Conservation (phyloP, 2,888 invertebrate genomes). For the Idaea aversata region DNA sequence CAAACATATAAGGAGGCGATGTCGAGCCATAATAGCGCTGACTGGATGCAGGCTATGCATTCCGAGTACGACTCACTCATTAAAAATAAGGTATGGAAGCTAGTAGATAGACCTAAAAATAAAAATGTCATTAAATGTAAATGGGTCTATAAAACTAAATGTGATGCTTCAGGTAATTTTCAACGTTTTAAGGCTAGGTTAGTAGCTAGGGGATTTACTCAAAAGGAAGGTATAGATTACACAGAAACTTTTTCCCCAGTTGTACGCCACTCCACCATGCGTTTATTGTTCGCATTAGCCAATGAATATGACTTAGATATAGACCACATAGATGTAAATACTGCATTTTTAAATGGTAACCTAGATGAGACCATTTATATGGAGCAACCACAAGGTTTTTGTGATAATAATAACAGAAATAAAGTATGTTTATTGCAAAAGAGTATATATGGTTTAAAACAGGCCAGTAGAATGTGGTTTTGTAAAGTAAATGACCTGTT, state of each 20-base stretch:
- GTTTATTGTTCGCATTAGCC: conserved; percentile 15
- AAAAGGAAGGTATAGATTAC: conserved; percentile 9
- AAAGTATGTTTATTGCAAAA: conserved; percentile 21
- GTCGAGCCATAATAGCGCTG: not conserved
- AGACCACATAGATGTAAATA: conserved; percentile 18
- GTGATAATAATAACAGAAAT: conserved; percentile 5
- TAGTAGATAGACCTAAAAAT: not conserved
- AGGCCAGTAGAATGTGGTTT: conserved; percentile 20
- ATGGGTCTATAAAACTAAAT: conserved; percentile 4
- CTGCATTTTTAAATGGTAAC: conserved; percentile 17
- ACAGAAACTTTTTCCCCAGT: conserved; percentile 15
- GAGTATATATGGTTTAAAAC: conserved; percentile 23
- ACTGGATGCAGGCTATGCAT: conserved; percentile 6
- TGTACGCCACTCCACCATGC: conserved; percentile 16
- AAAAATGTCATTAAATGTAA: not conserved
- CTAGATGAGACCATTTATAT: conserved; percentile 15
- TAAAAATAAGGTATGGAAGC: conserved; percentile 1
- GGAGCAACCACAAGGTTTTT: conserved; percentile 16
- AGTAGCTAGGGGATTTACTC: conserved; percentile 7
- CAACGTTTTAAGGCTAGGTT: conserved; percentile 2
- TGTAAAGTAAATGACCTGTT: conserved; percentile 1
- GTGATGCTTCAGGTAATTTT: not conserved
- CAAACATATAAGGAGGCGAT: not conserved
- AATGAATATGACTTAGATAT: conserved; percentile 12
- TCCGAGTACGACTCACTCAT: not conserved